Percentiles rank a stretch among this genome's conserved stretches.
These are phyloP conservation scores for Centropyge bicolor DNA, from an alignment of 2,797 vertebrate species.

Conservation along the genomic window DNA sequence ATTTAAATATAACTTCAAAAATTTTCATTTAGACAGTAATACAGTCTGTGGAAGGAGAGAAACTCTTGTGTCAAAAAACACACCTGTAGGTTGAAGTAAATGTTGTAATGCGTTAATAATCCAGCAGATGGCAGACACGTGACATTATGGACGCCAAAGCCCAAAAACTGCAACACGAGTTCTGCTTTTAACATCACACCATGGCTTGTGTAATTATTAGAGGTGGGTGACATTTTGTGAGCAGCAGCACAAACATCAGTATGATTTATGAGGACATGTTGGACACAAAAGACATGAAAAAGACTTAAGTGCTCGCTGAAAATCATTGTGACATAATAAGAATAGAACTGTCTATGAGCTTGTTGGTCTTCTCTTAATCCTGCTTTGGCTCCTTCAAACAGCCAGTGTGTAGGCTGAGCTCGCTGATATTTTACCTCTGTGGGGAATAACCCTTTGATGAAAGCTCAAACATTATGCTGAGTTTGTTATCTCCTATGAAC, in stretches of 20 bases:
- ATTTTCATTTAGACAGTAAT: neutral
- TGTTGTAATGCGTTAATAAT: slow-evolving; percentile 24
- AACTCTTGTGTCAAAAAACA: neutral
- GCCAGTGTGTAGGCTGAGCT: slow-evolving; percentile 43
- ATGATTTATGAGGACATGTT: neutral
- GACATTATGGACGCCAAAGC: slow-evolving; percentile 4
- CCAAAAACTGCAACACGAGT: neutral
- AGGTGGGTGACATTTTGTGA: slow-evolving; percentile 14
- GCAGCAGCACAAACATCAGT: neutral
- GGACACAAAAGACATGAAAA: slow-evolving; percentile 16
- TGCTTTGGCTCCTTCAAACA: slow-evolving; percentile 38
- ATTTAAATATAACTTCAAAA: neutral
- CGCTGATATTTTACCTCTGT: slow-evolving; percentile 30
- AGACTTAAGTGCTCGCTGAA: neutral
- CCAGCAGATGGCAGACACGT: slow-evolving; percentile 69
- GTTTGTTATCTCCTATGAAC: slow-evolving; percentile 41
- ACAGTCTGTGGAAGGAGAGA: neutral
- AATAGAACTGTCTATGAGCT: slow-evolving; percentile 22
- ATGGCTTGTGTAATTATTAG: neutral
- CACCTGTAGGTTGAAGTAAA: neutral
- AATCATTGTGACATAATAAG: slow-evolving; percentile 32
- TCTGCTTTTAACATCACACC: neutral
- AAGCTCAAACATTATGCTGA: neutral
- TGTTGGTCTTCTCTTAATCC: slow-evolving; percentile 38
- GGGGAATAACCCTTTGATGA: slow-evolving; percentile 44